Conservation (phyloP, 2,888 invertebrate species). For the Lycocerus yunnanus region DNA sequence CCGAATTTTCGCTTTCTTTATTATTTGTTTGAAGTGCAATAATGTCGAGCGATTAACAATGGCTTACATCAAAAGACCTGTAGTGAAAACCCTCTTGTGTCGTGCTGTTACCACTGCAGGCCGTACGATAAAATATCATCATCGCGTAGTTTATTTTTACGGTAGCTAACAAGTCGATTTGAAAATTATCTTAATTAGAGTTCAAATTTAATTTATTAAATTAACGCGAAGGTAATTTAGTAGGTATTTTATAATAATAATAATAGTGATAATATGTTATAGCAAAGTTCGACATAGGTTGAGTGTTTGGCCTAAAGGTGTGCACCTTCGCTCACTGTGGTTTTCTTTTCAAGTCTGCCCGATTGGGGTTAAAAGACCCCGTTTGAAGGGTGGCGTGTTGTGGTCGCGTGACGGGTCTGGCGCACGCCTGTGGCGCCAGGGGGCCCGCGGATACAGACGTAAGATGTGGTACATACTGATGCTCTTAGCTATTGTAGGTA, state of each 20-base stretch:
- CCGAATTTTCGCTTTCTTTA: background rate
- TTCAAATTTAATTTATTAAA: background rate
- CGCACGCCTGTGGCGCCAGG: slow-evolving; percentile 39
- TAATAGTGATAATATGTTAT: slow-evolving; percentile 3
- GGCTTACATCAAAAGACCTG: background rate
- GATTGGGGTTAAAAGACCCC: slow-evolving; percentile 23
- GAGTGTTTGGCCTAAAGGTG: slow-evolving; percentile 15
- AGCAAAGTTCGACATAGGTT: slow-evolving; percentile 20
- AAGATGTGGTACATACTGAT: slow-evolving; percentile 13
- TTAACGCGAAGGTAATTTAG: background rate
- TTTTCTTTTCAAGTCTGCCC: slow-evolving; percentile 30
- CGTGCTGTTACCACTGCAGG: background rate
- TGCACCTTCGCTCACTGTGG: slow-evolving; percentile 26
- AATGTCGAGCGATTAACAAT: background rate
- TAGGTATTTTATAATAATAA: background rate
- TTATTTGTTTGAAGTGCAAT: background rate
- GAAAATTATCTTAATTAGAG: background rate
- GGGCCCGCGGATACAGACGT: slow-evolving; percentile 31
- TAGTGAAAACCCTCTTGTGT: background rate
- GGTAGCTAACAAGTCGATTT: background rate
- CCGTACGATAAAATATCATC: background rate
- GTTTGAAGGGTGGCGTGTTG: slow-evolving; percentile 25
- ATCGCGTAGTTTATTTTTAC: background rate
- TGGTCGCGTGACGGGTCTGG: slow-evolving; percentile 37
- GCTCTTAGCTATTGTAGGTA: slow-evolving; percentile 1